These are phyloP conservation scores for Indicator maculatus DNA, from an alignment of 2,113 vertebrate species.

Conservation along the genomic window DNA sequence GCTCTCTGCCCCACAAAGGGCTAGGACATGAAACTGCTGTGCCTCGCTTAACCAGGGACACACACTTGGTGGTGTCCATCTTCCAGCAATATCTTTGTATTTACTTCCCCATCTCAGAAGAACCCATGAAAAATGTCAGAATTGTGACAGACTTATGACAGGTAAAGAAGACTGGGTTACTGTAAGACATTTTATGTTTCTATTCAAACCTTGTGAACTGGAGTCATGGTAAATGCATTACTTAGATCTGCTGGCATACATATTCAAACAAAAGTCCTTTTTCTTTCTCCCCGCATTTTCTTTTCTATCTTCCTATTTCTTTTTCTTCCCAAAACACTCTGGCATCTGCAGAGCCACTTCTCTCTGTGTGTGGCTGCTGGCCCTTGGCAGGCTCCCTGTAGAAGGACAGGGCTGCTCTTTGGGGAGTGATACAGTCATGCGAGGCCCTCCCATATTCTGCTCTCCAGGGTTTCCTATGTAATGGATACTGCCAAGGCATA, in stretches of 20 bases:
- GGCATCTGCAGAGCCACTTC: neutral
- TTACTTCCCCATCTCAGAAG: conserved; percentile 48
- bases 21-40: neutral
- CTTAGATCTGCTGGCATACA: neutral
- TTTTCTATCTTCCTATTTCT: too few relatives aligned
- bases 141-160: conserved; percentile 30
- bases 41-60: neutral
- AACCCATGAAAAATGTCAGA: conserved; percentile 24
- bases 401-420: neutral
- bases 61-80: rapidly evolving
- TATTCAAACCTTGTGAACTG: neutral
- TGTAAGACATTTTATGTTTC: conserved; percentile 21
- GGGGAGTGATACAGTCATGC: neutral
- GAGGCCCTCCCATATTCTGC: neutral
- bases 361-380: neutral
- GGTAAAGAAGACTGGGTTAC: conserved; percentile 5
- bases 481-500: neutral
- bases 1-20: neutral
- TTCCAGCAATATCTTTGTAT: neutral
- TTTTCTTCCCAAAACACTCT: neutral
- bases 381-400: neutral
- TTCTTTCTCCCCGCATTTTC: rapidly evolving
- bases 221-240: conserved; percentile 1
- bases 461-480: neutral
- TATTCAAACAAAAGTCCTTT: neutral